Percentiles rank a stretch among this genome's conserved stretches.
phyloP scores from a whole-genome alignment of 2,113 vertebrate genomes.

The Myotis lucifugus region DNA sequence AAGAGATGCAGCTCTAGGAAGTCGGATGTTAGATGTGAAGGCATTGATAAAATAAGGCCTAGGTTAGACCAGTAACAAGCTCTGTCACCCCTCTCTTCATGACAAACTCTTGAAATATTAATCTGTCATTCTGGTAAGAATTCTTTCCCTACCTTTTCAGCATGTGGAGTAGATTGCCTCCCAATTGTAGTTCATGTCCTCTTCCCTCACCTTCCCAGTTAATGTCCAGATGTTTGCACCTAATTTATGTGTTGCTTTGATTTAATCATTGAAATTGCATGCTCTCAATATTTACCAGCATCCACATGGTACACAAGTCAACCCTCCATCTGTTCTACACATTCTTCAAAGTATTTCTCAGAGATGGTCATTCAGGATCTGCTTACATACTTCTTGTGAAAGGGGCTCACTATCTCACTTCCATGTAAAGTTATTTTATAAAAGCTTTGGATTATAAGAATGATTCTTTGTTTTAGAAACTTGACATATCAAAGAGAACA shows the following conservation, averaged over 20 bases:
- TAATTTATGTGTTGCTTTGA: background rate
- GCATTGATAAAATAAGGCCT: background rate
- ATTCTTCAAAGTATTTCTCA: constrained; percentile 4
- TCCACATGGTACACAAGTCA: background rate
- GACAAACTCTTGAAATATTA: background rate
- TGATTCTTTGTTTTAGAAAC: background rate
- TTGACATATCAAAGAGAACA: background rate
- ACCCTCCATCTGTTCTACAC: background rate
- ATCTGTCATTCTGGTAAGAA: background rate
- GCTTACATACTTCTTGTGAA: background rate
- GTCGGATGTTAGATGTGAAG: background rate
- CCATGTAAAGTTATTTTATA: background rate
- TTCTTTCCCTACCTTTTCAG: background rate
- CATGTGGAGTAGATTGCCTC: background rate
- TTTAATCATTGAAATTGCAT: background rate
- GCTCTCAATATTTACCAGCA: background rate
- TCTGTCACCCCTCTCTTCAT: background rate
- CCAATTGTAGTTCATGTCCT: background rate
- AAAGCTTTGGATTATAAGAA: background rate
- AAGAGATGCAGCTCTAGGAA: background rate
- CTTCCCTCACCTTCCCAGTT: background rate
- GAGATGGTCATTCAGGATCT: background rate
- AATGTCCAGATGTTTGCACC: background rate
- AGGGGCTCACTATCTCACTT: background rate
- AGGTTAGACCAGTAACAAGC: background rate